Evolutionary conservation across 2,888 invertebrate genomes (phyloP).

Genomic region (Eudemis profundana): DNA sequence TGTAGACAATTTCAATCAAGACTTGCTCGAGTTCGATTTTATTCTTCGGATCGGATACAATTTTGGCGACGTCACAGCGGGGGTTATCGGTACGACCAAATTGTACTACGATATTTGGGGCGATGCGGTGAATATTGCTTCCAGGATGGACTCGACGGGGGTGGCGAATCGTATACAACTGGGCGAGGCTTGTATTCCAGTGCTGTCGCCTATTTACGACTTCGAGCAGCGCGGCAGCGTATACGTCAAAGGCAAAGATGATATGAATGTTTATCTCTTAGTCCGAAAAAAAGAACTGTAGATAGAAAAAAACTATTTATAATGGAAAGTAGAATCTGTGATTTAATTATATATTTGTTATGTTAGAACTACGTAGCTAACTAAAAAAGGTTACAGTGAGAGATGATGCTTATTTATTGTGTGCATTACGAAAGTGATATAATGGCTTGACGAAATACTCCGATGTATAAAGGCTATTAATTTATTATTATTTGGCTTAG

Average conservation of each 20-base stretch:
- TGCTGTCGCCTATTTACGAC: conserved; percentile 90
- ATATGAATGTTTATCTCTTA: conserved; percentile 95
- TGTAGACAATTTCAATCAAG: conserved; percentile 94
- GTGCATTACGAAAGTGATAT: conserved; percentile 57
- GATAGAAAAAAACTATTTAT: conserved; percentile 56
- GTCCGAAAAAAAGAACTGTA: conserved; percentile 82
- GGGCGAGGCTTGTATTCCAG: conserved; percentile 89
- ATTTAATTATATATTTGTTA: conserved; percentile 70
- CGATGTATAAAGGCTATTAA: conserved; percentile 66
- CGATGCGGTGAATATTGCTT: conserved; percentile 98
- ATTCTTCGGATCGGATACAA: conserved; percentile 95
- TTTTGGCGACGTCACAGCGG: conserved; percentile 98
- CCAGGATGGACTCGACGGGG: conserved; percentile 98
- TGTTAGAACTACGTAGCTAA: conserved; percentile 46
- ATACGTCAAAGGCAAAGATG: conserved; percentile 98
- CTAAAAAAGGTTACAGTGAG: conserved; percentile 46
- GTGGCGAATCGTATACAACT: conserved; percentile 94
- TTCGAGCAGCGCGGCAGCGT: conserved; percentile 97
- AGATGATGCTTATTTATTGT: conserved; percentile 53
- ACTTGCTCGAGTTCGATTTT: conserved; percentile 95
- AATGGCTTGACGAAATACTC: conserved; percentile 75
- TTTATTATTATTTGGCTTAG: conserved; percentile 66
- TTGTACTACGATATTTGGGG: conserved; percentile 99
- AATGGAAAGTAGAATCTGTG: conserved; percentile 81
- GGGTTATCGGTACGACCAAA: conserved; percentile 98